A percentile compares a stretch with the other conserved stretches of the same genome.
Evolutionary conservation across 2,113 vertebrate species (phyloP).

Genomic region (Edolisoma coerulescens): DNA sequence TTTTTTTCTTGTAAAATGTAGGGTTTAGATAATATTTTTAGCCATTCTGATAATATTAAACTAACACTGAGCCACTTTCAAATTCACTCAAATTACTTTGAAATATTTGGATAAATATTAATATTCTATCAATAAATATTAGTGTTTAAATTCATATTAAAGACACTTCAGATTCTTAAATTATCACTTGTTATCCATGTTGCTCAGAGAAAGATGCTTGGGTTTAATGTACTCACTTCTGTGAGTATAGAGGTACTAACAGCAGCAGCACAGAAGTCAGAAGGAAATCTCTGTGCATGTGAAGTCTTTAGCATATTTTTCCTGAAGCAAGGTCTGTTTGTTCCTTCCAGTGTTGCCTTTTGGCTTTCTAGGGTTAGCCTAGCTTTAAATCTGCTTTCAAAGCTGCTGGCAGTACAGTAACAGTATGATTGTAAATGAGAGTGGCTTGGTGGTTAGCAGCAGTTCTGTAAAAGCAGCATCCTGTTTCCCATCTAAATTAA

Average conservation of each 20-base stretch:
- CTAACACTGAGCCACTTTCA: background rate
- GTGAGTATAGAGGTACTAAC: background rate
- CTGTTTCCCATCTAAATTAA: background rate
- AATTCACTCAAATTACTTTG: background rate
- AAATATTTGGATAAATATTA: background rate
- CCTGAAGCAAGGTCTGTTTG: background rate
- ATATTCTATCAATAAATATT: background rate
- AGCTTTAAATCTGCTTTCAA: background rate
- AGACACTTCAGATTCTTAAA: background rate
- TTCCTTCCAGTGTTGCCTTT: background rate
- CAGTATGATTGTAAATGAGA: background rate
- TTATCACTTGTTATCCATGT: background rate
- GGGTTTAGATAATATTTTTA: background rate
- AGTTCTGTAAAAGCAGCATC: background rate
- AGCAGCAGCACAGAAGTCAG: background rate
- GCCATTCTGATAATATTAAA: background rate
- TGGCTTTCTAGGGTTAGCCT: background rate
- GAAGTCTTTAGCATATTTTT: background rate
- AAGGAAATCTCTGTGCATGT: background rate
- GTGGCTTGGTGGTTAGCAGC: background rate
- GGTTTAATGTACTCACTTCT: background rate
- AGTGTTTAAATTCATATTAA: background rate
- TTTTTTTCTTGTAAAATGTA: background rate
- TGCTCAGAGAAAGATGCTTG: background rate
- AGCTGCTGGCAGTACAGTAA: background rate